These are phyloP conservation scores for Anser brachyrhynchus DNA, from an alignment of 2,113 vertebrate species.

Conservation along the genomic window DNA sequence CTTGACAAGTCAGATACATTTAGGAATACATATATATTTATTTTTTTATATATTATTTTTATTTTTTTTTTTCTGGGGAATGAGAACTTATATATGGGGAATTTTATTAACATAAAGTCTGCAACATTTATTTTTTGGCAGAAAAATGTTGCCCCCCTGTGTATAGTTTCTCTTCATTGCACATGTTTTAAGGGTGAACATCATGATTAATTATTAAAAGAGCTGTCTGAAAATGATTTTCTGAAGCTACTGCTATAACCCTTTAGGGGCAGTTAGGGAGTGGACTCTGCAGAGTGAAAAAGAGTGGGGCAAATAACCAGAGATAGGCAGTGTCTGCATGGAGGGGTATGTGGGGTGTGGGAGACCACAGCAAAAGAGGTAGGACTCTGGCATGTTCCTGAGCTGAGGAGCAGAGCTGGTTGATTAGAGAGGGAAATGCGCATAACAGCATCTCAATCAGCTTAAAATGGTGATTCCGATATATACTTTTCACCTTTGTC, in stretches of 20 bases:
- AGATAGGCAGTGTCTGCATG: not conserved
- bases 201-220: not conserved
- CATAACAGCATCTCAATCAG: not conserved
- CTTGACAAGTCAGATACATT: not conserved
- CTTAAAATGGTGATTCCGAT: not conserved
- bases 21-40: not conserved
- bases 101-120: not conserved
- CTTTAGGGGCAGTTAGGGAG: not conserved
- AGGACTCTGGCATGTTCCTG: not conserved
- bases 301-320: not conserved
- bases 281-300: not conserved
- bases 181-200: not conserved
- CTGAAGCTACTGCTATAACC: not conserved
- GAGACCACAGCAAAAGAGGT: not conserved
- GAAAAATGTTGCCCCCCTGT: not conserved
- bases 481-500: not conserved
- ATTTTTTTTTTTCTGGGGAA: not conserved
- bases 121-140: not conserved
- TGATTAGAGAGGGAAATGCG: not conserved
- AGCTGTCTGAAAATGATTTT: not conserved
- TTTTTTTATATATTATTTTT: too few relatives aligned
- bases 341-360: not conserved
- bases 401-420: not conserved
- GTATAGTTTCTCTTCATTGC: not conserved
- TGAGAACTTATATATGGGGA: not conserved